Conservation (phyloP, 2,888 invertebrate genomes). For the Agonopterix subpropinquella region DNA sequence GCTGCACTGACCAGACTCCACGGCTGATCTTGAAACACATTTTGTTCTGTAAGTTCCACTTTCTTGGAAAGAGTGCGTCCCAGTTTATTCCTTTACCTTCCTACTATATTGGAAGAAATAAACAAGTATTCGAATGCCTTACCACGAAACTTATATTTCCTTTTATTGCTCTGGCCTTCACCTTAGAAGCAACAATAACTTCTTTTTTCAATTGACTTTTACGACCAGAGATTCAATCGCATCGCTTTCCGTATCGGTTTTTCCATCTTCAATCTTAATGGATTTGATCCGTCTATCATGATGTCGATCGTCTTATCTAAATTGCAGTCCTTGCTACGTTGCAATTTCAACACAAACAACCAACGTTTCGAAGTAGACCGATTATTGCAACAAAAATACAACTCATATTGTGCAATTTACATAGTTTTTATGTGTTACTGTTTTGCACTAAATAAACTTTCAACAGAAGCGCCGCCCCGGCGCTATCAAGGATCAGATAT, state of each 20-base stretch:
- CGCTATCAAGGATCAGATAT: too few relatives aligned
- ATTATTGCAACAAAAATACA: background rate
- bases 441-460: background rate
- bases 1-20: too few relatives aligned
- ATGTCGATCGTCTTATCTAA: conserved; percentile 46
- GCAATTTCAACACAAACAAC: conserved; percentile 34
- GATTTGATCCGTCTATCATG: conserved; percentile 44
- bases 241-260: conserved; percentile 19
- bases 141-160: too few relatives aligned
- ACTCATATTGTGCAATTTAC: conserved; percentile 3
- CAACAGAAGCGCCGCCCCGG: background rate
- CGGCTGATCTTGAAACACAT: too few relatives aligned
- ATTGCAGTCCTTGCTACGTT: conserved; percentile 47
- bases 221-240: conserved; percentile 7
- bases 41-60: too few relatives aligned
- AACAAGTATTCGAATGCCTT: too few relatives aligned
- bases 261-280: conserved; percentile 42
- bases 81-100: too few relatives aligned
- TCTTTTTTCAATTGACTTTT: background rate
- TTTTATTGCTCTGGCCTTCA: too few relatives aligned
- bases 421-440: background rate
- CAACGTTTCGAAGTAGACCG: conserved; percentile 10
- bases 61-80: too few relatives aligned
- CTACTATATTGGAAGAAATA: too few relatives aligned
- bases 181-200: too few relatives aligned